phyloP scores from a whole-genome alignment of 2,888 invertebrate genomes.

The Xestia c-nigrum region DNA sequence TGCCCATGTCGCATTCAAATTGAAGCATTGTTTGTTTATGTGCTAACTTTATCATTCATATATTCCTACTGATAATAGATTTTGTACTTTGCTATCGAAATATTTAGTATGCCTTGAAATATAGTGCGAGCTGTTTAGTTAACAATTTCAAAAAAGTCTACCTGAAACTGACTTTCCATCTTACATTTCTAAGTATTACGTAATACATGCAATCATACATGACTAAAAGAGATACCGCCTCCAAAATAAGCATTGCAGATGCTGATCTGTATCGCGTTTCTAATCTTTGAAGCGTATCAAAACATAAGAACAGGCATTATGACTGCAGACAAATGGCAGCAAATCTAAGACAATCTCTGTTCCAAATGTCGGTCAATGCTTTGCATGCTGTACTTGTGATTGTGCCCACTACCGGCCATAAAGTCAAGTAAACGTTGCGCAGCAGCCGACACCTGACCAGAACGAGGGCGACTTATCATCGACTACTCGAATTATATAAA shows the following conservation, averaged over 20 bases:
- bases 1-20: slow-evolving; percentile 56
- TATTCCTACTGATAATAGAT: slow-evolving; percentile 39
- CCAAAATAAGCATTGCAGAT: slow-evolving; percentile 29
- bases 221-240: neutral
- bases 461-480: slow-evolving; percentile 78
- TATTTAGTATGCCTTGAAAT: slow-evolving; percentile 14
- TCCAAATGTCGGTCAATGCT: slow-evolving; percentile 72
- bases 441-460: slow-evolving; percentile 76
- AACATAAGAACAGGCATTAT: slow-evolving; percentile 52
- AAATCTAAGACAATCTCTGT: slow-evolving; percentile 57
- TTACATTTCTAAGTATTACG: neutral
- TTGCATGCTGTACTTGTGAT: slow-evolving; percentile 67
- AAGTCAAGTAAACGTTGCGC: slow-evolving; percentile 65
- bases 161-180: neutral
- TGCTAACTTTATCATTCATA: slow-evolving; percentile 47
- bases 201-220: slow-evolving; percentile 1
- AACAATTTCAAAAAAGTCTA: neutral
- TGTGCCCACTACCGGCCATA: slow-evolving; percentile 56
- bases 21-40: slow-evolving; percentile 57
- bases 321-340: slow-evolving; percentile 56
- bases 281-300: slow-evolving; percentile 47
- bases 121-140: neutral
- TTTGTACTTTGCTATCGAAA: slow-evolving; percentile 12
- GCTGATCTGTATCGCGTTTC: slow-evolving; percentile 33
- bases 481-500: slow-evolving; percentile 76